These are phyloP conservation scores for Myotis findleyi DNA, from an alignment of 2,797 vertebrate genomes.

Conservation along the genomic window DNA sequence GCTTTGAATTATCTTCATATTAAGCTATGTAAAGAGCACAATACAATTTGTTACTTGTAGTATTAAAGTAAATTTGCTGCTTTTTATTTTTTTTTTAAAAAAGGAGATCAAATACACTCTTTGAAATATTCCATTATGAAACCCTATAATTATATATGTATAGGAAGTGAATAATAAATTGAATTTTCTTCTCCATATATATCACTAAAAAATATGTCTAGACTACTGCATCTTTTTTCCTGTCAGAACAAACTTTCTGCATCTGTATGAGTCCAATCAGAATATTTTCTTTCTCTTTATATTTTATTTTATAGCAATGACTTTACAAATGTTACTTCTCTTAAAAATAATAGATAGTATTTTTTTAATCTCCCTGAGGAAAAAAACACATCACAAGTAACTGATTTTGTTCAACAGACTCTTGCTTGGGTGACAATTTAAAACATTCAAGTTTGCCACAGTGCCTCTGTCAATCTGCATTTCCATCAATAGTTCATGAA, in stretches of 20 bases:
- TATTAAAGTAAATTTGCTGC: not conserved
- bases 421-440: slow-evolving; percentile 16
- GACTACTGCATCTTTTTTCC: not conserved
- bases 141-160: not conserved
- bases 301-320: not conserved
- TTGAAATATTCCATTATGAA: not conserved
- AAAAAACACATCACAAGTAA: not conserved
- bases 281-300: slow-evolving; percentile 12
- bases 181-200: not conserved
- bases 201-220: not conserved
- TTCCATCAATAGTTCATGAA: not conserved
- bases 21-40: not conserved
- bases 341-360: not conserved
- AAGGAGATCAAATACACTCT: not conserved
- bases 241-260: not conserved
- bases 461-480: not conserved
- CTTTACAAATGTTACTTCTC: slow-evolving; percentile 36
- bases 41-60: not conserved
- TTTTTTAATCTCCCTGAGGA: not conserved
- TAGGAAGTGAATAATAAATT: slow-evolving; percentile 26
- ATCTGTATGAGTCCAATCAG: not conserved
- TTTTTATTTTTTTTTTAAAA: not conserved
- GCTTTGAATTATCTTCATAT: not conserved
- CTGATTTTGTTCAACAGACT: not conserved
- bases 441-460: slow-evolving; percentile 29